Evolutionary conservation across 2,797 vertebrate genomes (phyloP).

Genomic region (Notolepis coatsorum): DNA sequence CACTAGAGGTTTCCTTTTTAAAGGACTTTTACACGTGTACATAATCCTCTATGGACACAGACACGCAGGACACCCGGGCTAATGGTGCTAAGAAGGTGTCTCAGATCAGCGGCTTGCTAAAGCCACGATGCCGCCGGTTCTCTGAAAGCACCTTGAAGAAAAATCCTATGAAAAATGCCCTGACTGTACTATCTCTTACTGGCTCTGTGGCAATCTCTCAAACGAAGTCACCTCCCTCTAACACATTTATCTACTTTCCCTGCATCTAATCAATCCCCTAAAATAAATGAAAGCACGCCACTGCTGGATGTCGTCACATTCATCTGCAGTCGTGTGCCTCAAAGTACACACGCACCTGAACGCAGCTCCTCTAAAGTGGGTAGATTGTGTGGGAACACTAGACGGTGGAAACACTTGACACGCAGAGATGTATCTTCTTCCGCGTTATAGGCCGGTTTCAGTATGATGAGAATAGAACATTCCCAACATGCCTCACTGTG

Average conservation of each 20-base stretch:
- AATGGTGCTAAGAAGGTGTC: constrained; percentile 1
- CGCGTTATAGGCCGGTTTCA: constrained; percentile 40
- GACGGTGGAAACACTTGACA: constrained; percentile 47
- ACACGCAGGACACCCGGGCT: background rate
- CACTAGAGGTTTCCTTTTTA: constrained; percentile 1
- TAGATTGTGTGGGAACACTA: constrained; percentile 48
- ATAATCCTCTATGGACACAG: constrained; percentile 6
- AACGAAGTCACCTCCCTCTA: constrained; percentile 69
- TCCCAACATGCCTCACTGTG: constrained; percentile 22
- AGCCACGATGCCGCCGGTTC: constrained; percentile 25
- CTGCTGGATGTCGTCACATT: constrained; percentile 75
- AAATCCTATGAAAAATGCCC: constrained; percentile 65
- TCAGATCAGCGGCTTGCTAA: constrained; percentile 31
- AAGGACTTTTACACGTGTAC: background rate
- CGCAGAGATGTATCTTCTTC: constrained; percentile 50
- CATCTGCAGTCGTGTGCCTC: constrained; percentile 68
- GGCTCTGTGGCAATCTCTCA: constrained; percentile 74
- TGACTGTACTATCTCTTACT: constrained; percentile 63
- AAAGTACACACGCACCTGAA: constrained; percentile 63
- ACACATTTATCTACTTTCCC: constrained; percentile 73
- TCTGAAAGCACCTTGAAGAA: constrained; percentile 60
- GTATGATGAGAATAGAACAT: constrained; percentile 30
- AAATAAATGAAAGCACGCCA: constrained; percentile 77
- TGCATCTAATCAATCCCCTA: constrained; percentile 78
- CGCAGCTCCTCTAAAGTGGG: constrained; percentile 51